Conservation (phyloP, 2,888 invertebrate species). For the Seira sanloemensis region DNA sequence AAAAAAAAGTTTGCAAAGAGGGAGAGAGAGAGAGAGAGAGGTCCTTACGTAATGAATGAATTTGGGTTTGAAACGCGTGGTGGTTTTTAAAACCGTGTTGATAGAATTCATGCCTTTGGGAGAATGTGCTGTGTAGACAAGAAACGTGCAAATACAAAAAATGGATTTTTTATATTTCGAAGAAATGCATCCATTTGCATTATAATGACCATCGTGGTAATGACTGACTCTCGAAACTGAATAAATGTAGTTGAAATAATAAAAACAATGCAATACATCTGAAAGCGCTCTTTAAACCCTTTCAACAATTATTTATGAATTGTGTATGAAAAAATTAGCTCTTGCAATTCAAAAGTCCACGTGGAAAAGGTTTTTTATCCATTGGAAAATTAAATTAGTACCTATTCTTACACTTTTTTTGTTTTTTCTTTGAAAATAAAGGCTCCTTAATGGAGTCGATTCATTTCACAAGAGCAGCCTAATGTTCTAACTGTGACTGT, state of each 20-base stretch:
- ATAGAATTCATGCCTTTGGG: not conserved
- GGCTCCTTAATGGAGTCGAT: too few relatives aligned
- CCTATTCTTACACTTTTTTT: too few relatives aligned
- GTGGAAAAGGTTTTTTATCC: not conserved
- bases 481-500: too few relatives aligned
- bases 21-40: not conserved
- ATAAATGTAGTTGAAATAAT: not conserved
- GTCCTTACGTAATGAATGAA: constrained; percentile 26
- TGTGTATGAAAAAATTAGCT: too few relatives aligned
- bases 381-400: not conserved
- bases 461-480: too few relatives aligned
- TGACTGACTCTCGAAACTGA: not conserved
- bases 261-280: constrained; percentile 8
- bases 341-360: not conserved
- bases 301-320: not conserved
- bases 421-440: not conserved
- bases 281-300: not conserved
- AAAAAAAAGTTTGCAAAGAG: not conserved
- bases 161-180: not conserved
- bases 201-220: constrained; percentile 11
- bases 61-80: constrained; percentile 23
- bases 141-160: not conserved
- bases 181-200: not conserved
- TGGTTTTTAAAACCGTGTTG: constrained; percentile 25
- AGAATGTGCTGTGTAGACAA: not conserved